A percentile compares a stretch with the other conserved stretches of the same genome.
Conservation (phyloP, 2,797 vertebrate species). For the Semotilus atromaculatus region DNA sequence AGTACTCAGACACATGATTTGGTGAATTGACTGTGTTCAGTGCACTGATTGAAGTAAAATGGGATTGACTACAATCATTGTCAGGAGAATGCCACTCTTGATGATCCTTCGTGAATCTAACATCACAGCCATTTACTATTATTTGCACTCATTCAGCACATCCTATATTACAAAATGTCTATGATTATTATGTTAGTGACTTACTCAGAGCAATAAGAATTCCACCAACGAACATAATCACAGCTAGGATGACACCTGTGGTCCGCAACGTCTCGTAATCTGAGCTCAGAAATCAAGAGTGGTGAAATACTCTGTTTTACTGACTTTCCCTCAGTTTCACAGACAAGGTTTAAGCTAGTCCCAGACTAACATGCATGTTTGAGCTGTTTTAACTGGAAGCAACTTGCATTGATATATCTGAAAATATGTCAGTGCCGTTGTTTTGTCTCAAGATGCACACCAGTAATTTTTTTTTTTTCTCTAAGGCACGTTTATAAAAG, state of each 20-base stretch:
- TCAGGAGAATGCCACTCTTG: neutral
- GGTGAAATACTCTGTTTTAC: neutral
- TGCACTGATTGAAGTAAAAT: neutral
- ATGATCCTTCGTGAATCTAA: neutral
- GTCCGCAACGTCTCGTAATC: constrained; percentile 83
- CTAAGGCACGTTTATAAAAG: too few species aligned
- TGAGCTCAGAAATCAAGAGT: constrained; percentile 57
- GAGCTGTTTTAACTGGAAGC: too few species aligned
- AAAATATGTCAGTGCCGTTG: too few species aligned
- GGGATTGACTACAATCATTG: neutral
- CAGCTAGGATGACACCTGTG: constrained; percentile 78
- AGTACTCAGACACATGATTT: neutral
- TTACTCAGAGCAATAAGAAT: constrained; percentile 85
- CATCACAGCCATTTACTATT: neutral
- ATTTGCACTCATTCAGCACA: neutral
- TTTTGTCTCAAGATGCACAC: too few species aligned
- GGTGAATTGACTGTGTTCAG: neutral
- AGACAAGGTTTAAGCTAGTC: too few species aligned
- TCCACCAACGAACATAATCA: constrained; percentile 80
- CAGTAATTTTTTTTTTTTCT: too few species aligned
- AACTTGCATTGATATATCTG: too few species aligned
- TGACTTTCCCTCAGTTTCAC: neutral
- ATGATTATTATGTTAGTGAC: constrained; percentile 59
- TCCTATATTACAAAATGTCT: neutral
- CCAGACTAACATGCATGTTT: too few species aligned